phyloP scores from a whole-genome alignment of 2,888 invertebrate genomes.

The Hemithea aestivaria region DNA sequence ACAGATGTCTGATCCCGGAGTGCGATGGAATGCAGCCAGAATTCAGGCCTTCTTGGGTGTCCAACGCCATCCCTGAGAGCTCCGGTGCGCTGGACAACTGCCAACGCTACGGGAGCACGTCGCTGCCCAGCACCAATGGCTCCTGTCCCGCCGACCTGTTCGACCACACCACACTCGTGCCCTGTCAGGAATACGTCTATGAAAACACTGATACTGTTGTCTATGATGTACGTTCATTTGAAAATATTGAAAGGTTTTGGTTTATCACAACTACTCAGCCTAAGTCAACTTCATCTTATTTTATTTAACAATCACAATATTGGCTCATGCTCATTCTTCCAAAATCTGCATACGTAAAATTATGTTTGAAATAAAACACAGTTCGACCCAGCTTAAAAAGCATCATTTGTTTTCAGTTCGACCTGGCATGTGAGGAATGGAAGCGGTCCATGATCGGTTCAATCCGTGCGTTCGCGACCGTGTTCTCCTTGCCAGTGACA shows the following conservation, averaged over 20 bases:
- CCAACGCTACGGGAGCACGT: conserved; percentile 46
- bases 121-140: conserved; percentile 8
- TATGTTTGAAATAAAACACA: too few species aligned
- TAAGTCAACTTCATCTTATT: too few species aligned
- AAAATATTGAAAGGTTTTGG: too few species aligned
- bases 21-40: conserved; percentile 25
- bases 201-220: conserved; percentile 49
- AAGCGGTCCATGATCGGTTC: conserved; percentile 85
- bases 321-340: too few species aligned
- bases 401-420: conserved; percentile 80
- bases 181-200: conserved; percentile 49
- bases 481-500: conserved; percentile 82
- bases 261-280: too few species aligned
- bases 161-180: conserved; percentile 27
- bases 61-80: conserved; percentile 17
- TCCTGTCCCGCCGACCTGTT: conserved; percentile 50
- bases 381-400: too few species aligned
- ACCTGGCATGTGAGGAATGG: conserved; percentile 83
- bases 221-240: too few species aligned
- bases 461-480: conserved; percentile 82
- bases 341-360: too few species aligned
- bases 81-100: conserved; percentile 58
- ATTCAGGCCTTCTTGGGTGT: conserved; percentile 3
- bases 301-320: too few species aligned
- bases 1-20: conserved; percentile 27